Percentiles rank a stretch among this genome's conserved stretches.
phyloP scores from a whole-genome alignment of 2,797 vertebrate species.

The Lacerta viridis region DNA sequence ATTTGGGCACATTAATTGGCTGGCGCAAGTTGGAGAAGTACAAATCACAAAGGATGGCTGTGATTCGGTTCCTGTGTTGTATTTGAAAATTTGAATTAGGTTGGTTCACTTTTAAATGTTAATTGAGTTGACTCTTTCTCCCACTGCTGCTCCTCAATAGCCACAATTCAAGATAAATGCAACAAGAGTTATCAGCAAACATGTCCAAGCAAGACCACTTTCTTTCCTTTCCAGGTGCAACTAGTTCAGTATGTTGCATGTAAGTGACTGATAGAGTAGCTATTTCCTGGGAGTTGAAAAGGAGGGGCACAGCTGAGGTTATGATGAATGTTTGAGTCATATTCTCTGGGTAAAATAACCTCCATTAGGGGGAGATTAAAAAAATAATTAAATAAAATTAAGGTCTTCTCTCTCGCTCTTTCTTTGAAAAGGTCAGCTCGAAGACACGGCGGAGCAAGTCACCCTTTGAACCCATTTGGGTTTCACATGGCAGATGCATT shows the following conservation, averaged over 20 bases:
- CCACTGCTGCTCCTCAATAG: too few species aligned
- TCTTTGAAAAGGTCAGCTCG: neutral
- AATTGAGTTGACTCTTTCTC: too few species aligned
- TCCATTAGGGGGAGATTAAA: constrained; percentile 39
- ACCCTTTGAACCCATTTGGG: neutral
- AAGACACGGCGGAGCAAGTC: neutral
- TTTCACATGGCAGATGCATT: neutral
- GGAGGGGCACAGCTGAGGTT: neutral
- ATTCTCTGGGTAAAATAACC: constrained; percentile 36
- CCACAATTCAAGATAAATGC: constrained; percentile 17
- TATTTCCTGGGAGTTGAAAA: constrained; percentile 19
- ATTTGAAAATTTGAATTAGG: too few species aligned
- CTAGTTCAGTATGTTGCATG: constrained; percentile 45
- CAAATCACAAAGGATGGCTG: too few species aligned
- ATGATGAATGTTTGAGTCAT: neutral
- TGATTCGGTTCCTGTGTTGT: too few species aligned
- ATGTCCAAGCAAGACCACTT: constrained; percentile 33
- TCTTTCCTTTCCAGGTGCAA: constrained; percentile 24
- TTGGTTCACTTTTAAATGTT: too few species aligned
- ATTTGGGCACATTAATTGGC: too few species aligned
- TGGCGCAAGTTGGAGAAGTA: too few species aligned
- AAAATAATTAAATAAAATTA: constrained; percentile 32
- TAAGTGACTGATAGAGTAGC: constrained; percentile 5
- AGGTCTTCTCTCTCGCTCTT: neutral
- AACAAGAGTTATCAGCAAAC: constrained; percentile 31